Conservation (phyloP, 2,888 invertebrate genomes). For the Drymonia ruficornis region DNA sequence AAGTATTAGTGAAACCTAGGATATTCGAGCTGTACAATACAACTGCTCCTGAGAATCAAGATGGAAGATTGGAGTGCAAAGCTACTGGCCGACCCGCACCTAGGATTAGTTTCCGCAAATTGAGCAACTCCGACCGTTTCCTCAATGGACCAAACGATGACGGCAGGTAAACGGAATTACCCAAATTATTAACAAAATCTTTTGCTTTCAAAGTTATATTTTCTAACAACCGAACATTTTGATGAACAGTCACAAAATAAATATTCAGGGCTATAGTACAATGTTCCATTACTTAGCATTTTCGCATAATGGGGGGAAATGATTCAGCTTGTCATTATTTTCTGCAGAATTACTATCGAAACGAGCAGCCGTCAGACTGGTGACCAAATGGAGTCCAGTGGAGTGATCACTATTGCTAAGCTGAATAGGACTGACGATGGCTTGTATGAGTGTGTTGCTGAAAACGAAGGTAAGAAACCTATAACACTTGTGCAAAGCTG, state of each 20-base stretch:
- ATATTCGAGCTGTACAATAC: conserved; percentile 91
- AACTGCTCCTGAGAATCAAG: conserved; percentile 86
- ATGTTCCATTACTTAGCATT: conserved; percentile 1
- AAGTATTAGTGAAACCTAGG: conserved; percentile 90
- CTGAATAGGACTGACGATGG: conserved; percentile 92
- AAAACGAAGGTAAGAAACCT: conserved; percentile 88
- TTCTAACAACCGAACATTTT: neutral
- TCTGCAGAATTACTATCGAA: conserved; percentile 85
- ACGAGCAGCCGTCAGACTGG: conserved; percentile 77
- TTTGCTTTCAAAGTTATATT: too few relatives aligned
- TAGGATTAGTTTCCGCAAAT: conserved; percentile 91
- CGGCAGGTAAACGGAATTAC: conserved; percentile 60
- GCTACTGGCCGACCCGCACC: conserved; percentile 93
- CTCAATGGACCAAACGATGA: conserved; percentile 87
- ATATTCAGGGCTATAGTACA: neutral
- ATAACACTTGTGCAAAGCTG: neutral
- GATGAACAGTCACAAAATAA: neutral
- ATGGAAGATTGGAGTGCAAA: conserved; percentile 89
- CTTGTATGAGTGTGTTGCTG: conserved; percentile 93
- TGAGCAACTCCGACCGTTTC: conserved; percentile 87
- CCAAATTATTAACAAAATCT: too few relatives aligned
- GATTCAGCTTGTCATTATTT: conserved; percentile 4
- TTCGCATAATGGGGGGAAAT: neutral
- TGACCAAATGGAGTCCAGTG: conserved; percentile 82
- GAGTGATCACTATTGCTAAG: conserved; percentile 87